Evolutionary conservation across 2,113 vertebrate species (phyloP), one percentile per base, ranked within the genome.

Genomic region (Lophius piscatorius): DNA sequence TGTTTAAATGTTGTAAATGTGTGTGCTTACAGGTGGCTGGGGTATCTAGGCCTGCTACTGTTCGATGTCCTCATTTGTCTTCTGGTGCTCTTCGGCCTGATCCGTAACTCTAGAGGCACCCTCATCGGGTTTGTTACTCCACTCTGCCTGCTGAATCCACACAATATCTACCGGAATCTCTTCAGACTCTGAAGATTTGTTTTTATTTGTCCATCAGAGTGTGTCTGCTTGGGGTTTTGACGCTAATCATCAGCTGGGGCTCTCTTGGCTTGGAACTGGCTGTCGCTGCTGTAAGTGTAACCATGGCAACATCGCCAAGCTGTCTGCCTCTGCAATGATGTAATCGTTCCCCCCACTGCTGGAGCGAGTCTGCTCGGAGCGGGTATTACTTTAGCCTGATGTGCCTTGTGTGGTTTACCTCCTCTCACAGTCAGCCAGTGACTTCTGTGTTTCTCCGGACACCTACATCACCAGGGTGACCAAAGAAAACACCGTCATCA

Each of bases 21-120:
- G n/a, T n/a, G n/a, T n/a, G 9, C 57, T 12, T 52, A 1, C 86
- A 98, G 95, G 87, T 98, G 96, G 96, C 84, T 97, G 83, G 95
- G 92, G 3, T 98, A 97, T 66, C 80, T 98, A 28, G 89, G 93
- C 28, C 86, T 98, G 52, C 92, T 98, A 47, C 89, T 98, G 41
- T 95, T 97, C 5, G 90, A 98, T 3, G 95, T 97, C 2, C 87
- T 95, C 69, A 94, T 97, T 38, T 98, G 96, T 80, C 90, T 98
- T 40, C 91, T 98, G 82, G 95, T 96, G 80, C 92, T 98, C 9
- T 95, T 96, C 1, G 96, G 96, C 17, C 93, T 98, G 58, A 97
- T 97, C 33, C 94, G 95, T 12, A 98, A 96, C 91, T 98, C 96
- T 48, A 93, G 94, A 73, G 94, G 93, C 59, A 95, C 93, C 78